Conservation (phyloP, 2,888 invertebrate species). For the Terebella lapidaria region DNA sequence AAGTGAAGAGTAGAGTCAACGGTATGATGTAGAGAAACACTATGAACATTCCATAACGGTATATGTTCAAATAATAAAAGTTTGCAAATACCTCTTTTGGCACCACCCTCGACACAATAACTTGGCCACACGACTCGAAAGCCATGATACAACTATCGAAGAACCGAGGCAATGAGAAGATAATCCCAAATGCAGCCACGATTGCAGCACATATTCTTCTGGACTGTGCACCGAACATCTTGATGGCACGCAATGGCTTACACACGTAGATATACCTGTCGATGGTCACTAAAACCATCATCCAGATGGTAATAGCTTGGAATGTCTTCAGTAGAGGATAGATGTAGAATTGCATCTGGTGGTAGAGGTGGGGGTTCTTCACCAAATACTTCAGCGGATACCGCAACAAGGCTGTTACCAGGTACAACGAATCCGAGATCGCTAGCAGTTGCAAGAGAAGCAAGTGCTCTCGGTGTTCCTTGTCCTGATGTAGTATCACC, state of each 20-base stretch:
- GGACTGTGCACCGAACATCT: constrained; percentile 12
- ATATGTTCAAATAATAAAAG: constrained; percentile 17
- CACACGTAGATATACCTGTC: constrained; percentile 25
- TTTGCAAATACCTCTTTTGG: constrained; percentile 15
- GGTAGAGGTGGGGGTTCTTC: background rate
- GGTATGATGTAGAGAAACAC: constrained; percentile 23
- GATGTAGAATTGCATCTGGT: constrained; percentile 17
- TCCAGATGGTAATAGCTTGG: constrained; percentile 25
- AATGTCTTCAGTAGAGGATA: constrained; percentile 22
- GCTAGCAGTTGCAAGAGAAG: constrained; percentile 21
- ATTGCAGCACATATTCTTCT: constrained; percentile 8
- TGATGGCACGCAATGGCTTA: constrained; percentile 16
- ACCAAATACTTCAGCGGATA: constrained; percentile 23
- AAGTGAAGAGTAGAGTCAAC: constrained; percentile 12
- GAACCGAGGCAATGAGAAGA: constrained; percentile 22
- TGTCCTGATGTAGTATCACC: constrained; percentile 18
- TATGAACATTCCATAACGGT: constrained; percentile 19
- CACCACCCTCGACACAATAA: constrained; percentile 4
- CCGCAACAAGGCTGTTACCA: constrained; percentile 15
- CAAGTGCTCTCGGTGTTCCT: constrained; percentile 17
- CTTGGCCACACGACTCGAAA: constrained; percentile 6
- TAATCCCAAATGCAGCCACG: constrained; percentile 15
- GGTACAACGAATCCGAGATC: constrained; percentile 21
- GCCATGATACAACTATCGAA: constrained; percentile 18
- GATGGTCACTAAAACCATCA: constrained; percentile 24